Evolutionary conservation across 2,797 vertebrate species (phyloP).

Genomic region (Brachymystax lenok): DNA sequence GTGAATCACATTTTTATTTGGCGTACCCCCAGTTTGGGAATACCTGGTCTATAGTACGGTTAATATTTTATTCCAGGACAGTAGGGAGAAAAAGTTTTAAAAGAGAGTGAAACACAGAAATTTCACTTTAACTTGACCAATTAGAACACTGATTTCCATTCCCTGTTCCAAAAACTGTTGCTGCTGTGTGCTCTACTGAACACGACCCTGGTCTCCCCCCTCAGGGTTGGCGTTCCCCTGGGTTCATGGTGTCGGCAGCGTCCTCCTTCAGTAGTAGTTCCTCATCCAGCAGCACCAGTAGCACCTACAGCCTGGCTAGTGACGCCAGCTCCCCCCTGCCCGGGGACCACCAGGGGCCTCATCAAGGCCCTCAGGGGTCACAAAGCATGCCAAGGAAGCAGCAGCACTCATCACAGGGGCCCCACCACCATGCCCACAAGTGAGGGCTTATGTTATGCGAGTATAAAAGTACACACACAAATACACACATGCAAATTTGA

Average conservation of each 20-base stretch:
- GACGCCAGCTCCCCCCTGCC: slow-evolving; percentile 66
- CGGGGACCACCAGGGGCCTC: slow-evolving; percentile 48
- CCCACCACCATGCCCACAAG: background rate
- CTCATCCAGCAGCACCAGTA: slow-evolving; percentile 24
- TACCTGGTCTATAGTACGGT: too few species aligned
- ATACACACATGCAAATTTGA: background rate
- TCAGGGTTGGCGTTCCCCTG: slow-evolving; percentile 76
- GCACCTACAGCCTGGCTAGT: slow-evolving; percentile 70
- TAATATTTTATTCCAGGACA: too few species aligned
- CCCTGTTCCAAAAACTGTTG: too few species aligned
- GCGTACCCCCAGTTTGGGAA: too few species aligned
- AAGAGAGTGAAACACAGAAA: too few species aligned
- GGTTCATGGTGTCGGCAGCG: slow-evolving; percentile 74
- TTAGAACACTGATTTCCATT: too few species aligned
- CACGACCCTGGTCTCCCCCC: background rate
- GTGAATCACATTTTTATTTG: too few species aligned
- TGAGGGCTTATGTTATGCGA: background rate
- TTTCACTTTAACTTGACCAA: too few species aligned
- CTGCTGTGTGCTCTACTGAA: too few species aligned
- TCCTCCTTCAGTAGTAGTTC: slow-evolving; percentile 53
- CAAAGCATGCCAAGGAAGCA: background rate
- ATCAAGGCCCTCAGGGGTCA: slow-evolving; percentile 6
- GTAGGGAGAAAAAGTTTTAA: too few species aligned
- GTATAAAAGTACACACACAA: background rate
- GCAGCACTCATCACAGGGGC: background rate